These are phyloP conservation scores for Athripsodes cinereus DNA, from an alignment of 2,888 invertebrate species.

Conservation along the genomic window DNA sequence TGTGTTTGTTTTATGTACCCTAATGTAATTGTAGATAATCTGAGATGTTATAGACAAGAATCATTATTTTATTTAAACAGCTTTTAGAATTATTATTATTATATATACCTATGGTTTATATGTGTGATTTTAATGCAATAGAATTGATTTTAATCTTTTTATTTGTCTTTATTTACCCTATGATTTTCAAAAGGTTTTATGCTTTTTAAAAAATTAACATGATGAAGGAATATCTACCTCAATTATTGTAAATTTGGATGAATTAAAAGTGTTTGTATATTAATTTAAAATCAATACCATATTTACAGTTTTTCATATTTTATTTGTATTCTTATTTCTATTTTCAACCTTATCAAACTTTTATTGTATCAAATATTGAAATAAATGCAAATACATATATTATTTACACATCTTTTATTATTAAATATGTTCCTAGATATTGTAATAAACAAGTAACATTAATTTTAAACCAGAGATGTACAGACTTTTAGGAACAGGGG, in stretches of 20 bases:
- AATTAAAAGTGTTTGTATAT: constrained; percentile 39
- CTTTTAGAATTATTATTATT: too few relatives aligned
- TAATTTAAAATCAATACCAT: constrained; percentile 16
- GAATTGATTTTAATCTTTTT: too few relatives aligned
- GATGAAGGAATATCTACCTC: constrained; percentile 47
- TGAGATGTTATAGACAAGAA: neutral
- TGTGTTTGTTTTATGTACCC: neutral
- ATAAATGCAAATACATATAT: constrained; percentile 26
- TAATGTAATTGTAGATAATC: neutral
- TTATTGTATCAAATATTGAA: constrained; percentile 26
- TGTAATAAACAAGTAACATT: too few relatives aligned
- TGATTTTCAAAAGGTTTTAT: too few relatives aligned
- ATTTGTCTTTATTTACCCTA: too few relatives aligned
- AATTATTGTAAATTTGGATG: constrained; percentile 51
- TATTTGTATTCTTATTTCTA: constrained; percentile 23
- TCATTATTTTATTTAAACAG: too few relatives aligned
- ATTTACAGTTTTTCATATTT: constrained; percentile 17
- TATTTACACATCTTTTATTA: constrained; percentile 6
- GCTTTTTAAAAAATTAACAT: constrained; percentile 5
- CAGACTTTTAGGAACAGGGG: too few relatives aligned
- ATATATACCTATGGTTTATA: too few relatives aligned
- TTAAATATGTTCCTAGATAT: too few relatives aligned
- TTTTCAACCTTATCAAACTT: constrained; percentile 27
- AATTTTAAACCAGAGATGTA: too few relatives aligned
- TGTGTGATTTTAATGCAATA: too few relatives aligned